phyloP scores from a whole-genome alignment of 1,140 invertebrate genomes.

The Reticulitermes speratus region DNA sequence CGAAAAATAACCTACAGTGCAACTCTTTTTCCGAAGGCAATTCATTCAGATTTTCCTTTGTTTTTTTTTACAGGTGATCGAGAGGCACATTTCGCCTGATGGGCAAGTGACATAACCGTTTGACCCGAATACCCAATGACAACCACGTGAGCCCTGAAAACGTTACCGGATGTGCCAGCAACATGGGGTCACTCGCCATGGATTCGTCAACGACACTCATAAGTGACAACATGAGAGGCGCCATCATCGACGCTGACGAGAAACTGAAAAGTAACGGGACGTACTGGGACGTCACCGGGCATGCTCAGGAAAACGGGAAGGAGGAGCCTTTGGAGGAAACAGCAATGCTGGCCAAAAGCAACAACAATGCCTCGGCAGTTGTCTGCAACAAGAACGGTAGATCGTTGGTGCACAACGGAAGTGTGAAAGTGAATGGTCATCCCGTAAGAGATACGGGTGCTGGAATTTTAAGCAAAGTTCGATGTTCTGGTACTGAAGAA shows the following conservation, averaged over 20 bases:
- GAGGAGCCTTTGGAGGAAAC: not conserved
- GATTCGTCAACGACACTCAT: not conserved
- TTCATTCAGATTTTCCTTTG: not conserved
- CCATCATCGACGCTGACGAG: not conserved
- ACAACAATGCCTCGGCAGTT: not conserved
- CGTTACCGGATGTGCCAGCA: not conserved
- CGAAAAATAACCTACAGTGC: no score
- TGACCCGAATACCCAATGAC: not conserved
- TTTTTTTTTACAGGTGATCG: conserved; percentile 12
- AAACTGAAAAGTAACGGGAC: not conserved
- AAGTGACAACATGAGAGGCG: not conserved
- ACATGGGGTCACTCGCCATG: not conserved
- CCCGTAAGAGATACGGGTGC: not conserved
- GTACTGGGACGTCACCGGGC: not conserved
- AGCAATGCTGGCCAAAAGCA: not conserved
- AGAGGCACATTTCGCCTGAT: not conserved
- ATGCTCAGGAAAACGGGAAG: not conserved
- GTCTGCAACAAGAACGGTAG: conserved; percentile 5
- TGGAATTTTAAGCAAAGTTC: not conserved
- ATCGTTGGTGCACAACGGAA: not conserved
- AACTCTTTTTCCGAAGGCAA: no score
- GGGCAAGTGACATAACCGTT: conserved; percentile 24
- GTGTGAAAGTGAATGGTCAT: conserved; percentile 20
- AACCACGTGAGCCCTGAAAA: not conserved
- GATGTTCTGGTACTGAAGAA: not conserved